Base-by-base conservation (phyloP, 2,888 invertebrate genomes). In the Megalurothrips usitatus region DNA sequence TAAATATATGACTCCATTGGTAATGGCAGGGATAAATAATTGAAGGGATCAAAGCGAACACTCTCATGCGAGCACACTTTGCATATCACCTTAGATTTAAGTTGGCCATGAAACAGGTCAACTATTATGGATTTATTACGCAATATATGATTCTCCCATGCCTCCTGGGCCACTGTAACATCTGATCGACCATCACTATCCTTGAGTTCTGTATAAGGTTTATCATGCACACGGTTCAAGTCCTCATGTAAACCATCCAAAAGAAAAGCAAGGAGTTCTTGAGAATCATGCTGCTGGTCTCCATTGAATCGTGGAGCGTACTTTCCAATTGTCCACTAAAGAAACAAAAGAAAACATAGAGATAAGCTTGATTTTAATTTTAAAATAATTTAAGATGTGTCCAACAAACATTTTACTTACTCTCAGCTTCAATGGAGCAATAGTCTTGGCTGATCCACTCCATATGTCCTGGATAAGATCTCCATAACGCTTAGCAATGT, bases 261-360 rank as follows among this genome's bases (percentile, higher is more conserved):
- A 83, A 97, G 89, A 92, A 97, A 97, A 80, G 96, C 96, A 52
- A 97, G 91, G 84, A 97, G 89, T 88, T 97, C 97, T 84, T 95
- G 97, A 81, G 96, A 95, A 89, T 97, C 97, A 88, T 97, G 97
- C 88, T 97, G 97, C 17, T 95, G 95, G 84, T 95, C 95, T 83
- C 96, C 96, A 83, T 92, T 93, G 86, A 97, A 94, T 84, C 93
- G 91, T 58, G 95, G 94, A 81, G 96, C 95, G 88, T 94, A 93
- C 85, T 94, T 94, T 49, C 94, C 92, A 84, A 97, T 95, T 84
- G 95, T 94, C 90, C 93, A 94, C 90, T 91, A 85, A 80, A 86
- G 80, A 82, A 80, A 14, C 81, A 47, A 75, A 79, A 79, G 34
- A 28, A 81, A 79, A 80, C 6, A 4, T 79, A n/a, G 1, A 43